Evolutionary conservation across 2,113 vertebrate genomes (phyloP).

Genomic region (Gnathonemus echidnorhynchus): DNA sequence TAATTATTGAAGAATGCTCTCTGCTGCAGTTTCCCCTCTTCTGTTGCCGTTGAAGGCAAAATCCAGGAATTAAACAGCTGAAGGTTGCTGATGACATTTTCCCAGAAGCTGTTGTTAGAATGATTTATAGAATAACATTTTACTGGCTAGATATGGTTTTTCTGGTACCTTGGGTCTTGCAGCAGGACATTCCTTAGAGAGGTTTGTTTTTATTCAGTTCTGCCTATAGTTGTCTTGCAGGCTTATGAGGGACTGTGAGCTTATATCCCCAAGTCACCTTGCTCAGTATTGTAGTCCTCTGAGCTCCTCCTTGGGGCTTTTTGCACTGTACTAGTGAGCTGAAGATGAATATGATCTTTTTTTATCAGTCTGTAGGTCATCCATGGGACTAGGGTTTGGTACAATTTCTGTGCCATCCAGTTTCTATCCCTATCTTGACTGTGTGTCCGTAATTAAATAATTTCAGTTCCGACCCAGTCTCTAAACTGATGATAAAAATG

Average conservation of each 20-base stretch:
- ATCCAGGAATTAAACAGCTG: not conserved
- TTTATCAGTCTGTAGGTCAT: not conserved
- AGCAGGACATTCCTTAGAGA: not conserved
- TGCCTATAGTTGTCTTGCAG: not conserved
- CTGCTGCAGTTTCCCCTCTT: not conserved
- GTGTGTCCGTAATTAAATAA: not conserved
- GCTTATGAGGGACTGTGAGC: not conserved
- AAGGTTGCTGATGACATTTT: not conserved
- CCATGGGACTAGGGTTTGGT: not conserved
- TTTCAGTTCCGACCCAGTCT: not conserved
- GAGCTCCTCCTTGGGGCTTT: not conserved
- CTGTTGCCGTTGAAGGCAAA: not conserved
- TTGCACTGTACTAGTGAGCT: not conserved
- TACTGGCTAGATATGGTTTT: not conserved
- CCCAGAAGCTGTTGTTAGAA: not conserved
- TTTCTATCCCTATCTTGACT: not conserved
- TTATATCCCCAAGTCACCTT: not conserved
- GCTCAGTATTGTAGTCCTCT: not conserved
- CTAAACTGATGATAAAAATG: not conserved
- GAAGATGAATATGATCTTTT: not conserved
- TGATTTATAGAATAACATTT: not conserved
- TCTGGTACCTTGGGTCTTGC: not conserved
- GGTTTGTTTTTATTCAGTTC: not conserved
- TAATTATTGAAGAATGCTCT: not conserved
- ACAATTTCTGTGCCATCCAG: not conserved